Percentiles rank a stretch among this genome's conserved stretches.
phyloP scores from a whole-genome alignment of 92 coral and sea anemone genomes.

The Parazoanthus atlanticus region DNA sequence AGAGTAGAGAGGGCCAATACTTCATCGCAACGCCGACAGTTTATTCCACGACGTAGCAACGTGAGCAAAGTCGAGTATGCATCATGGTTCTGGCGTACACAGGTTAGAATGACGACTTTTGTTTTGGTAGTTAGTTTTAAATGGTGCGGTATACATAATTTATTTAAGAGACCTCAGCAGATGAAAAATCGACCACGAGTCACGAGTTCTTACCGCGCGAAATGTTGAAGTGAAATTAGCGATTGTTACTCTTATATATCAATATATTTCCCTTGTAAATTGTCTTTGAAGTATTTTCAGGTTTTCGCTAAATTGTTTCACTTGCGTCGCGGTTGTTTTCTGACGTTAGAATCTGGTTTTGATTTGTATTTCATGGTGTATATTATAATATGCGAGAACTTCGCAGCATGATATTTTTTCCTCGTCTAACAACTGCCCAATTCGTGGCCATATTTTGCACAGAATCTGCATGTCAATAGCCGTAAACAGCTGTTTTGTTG shows the following conservation, averaged over 20 bases:
- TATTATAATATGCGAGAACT: background rate
- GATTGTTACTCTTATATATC: background rate
- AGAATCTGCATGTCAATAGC: background rate
- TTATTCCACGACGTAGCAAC: conserved; percentile 1
- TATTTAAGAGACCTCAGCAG: conserved; percentile 8
- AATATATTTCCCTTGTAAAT: background rate
- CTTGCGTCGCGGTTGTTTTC: background rate
- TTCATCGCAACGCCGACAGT: background rate
- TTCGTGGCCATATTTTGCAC: too few relatives aligned
- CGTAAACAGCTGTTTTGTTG: conserved; percentile 21
- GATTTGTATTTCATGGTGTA: background rate
- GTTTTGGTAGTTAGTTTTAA: background rate
- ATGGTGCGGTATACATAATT: conserved; percentile 32
- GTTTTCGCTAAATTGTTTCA: background rate
- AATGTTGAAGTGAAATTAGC: background rate
- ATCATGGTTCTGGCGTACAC: conserved; percentile 36
- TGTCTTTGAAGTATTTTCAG: background rate
- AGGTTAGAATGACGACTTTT: conserved; percentile 25
- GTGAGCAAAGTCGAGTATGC: background rate
- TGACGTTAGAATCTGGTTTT: background rate
- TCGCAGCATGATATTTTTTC: background rate
- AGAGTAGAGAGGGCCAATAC: background rate
- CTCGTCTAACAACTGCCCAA: background rate
- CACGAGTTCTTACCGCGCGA: conserved; percentile 12
- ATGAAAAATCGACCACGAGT: conserved; percentile 21